Conservation (phyloP, 1,140 invertebrate genomes). For the Tachypleus tridentatus region DNA sequence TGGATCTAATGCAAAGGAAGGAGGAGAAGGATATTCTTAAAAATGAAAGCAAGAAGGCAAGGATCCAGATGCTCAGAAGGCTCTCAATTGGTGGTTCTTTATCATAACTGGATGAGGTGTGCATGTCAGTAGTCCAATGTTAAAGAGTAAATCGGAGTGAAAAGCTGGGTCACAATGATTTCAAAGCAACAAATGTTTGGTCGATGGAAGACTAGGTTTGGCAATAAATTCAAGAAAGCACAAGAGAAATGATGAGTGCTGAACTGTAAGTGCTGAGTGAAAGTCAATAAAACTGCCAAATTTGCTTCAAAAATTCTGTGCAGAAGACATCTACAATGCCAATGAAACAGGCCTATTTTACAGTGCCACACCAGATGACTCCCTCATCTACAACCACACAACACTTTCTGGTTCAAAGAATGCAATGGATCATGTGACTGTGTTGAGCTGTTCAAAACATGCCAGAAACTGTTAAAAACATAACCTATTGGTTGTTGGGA, state of each 20-base stretch:
- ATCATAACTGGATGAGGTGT: conserved; percentile 4
- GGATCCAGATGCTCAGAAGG: conserved; percentile 22
- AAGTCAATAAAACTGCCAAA: conserved; percentile 5
- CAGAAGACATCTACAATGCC: too few relatives aligned
- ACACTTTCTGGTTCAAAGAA: too few relatives aligned
- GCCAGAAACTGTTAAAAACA: conserved; percentile 4
- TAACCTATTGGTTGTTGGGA: conserved; percentile 8
- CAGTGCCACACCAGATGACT: too few relatives aligned
- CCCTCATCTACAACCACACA: too few relatives aligned
- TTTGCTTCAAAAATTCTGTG: too few relatives aligned
- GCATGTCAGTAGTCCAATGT: conserved; percentile 19
- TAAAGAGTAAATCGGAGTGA: conserved; percentile 21
- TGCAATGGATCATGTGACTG: conserved; percentile 8
- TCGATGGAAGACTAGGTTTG: conserved; percentile 20
- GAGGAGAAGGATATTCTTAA: too few relatives aligned
- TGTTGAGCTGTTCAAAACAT: conserved; percentile 12
- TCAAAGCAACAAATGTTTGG: conserved; percentile 28
- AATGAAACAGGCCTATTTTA: too few relatives aligned
- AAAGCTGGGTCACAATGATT: conserved; percentile 21
- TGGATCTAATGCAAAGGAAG: neutral
- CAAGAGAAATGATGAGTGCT: conserved; percentile 4
- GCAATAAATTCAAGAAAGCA: conserved; percentile 14
- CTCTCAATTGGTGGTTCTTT: conserved; percentile 20
- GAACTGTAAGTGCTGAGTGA: neutral
- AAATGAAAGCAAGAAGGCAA: conserved; percentile 15